Evolutionary conservation across 2,113 vertebrate genomes (phyloP).

Genomic region (Pachypanchax playfairii): DNA sequence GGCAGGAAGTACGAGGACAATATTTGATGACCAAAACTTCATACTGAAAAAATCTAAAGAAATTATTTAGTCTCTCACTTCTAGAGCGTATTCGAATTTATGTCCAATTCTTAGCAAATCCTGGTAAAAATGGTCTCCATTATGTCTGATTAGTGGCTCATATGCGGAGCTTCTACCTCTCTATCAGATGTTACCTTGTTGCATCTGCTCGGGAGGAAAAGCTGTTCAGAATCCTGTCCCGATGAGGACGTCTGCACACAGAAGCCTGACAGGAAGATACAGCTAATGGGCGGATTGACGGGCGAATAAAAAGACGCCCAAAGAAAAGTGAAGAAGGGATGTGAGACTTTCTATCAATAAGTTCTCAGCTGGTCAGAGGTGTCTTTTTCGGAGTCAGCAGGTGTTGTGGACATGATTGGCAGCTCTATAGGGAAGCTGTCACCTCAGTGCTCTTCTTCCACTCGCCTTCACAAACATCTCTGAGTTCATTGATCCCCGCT

Average conservation of each 20-base stretch:
- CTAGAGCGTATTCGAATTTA: no score
- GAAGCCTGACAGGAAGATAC: constrained; percentile 30
- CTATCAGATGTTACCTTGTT: no score
- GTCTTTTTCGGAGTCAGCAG: constrained; percentile 59
- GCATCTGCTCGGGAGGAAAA: background rate
- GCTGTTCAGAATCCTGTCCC: background rate
- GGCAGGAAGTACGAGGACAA: no score
- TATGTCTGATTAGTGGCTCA: no score
- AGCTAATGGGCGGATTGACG: constrained; percentile 41
- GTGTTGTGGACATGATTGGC: constrained; percentile 66
- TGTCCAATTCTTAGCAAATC: no score
- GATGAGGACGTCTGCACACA: constrained; percentile 11
- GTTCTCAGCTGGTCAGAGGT: constrained; percentile 55
- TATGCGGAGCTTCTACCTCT: no score
- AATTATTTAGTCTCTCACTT: no score
- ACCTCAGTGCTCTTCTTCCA: constrained; percentile 63
- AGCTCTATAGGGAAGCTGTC: constrained; percentile 77
- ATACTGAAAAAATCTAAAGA: no score
- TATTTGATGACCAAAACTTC: no score
- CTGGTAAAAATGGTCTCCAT: no score
- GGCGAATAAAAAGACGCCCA: constrained; percentile 16
- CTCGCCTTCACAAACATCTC: constrained; percentile 64
- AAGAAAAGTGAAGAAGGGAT: constrained; percentile 44
- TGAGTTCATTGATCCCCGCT: constrained; percentile 40
- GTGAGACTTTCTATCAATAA: constrained; percentile 67